These are phyloP conservation scores for Heliconius himera DNA, from an alignment of 1,140 invertebrate genomes.

Conservation along the genomic window DNA sequence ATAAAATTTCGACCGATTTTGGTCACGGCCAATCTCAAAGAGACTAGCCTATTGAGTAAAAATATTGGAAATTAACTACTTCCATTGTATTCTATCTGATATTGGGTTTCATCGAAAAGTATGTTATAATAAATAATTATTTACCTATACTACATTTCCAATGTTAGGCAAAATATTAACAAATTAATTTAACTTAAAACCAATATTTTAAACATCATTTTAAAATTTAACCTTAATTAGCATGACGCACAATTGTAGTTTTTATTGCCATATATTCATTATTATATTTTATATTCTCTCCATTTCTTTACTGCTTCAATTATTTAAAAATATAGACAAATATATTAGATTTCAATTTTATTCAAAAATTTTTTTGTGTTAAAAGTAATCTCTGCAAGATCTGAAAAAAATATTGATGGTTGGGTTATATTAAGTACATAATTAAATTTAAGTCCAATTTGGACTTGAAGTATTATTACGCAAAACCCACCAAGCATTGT, in stretches of 20 bases:
- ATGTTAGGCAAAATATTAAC: neutral
- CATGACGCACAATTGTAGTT: too few relatives aligned
- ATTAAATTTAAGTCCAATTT: conserved; percentile 10
- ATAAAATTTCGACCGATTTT: neutral
- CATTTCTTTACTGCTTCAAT: neutral
- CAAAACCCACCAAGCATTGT: neutral
- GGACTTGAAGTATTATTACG: conserved; percentile 12
- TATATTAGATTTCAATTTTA: neutral
- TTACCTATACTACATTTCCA: too few relatives aligned
- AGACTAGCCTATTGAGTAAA: neutral
- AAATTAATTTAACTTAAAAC: neutral
- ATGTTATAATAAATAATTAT: too few relatives aligned
- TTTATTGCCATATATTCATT: neutral
- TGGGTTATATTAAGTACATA: too few relatives aligned
- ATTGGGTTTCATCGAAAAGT: neutral
- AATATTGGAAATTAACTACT: neutral
- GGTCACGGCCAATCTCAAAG: neutral
- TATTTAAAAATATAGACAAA: neutral
- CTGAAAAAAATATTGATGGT: neutral
- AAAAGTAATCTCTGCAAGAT: neutral
- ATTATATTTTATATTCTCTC: neutral
- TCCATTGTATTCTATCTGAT: neutral
- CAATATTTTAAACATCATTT: neutral
- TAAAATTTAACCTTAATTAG: neutral
- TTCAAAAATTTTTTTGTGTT: neutral